These are phyloP conservation scores for Phthorimaea operculella DNA, from an alignment of 1,140 invertebrate species.

Conservation along the genomic window DNA sequence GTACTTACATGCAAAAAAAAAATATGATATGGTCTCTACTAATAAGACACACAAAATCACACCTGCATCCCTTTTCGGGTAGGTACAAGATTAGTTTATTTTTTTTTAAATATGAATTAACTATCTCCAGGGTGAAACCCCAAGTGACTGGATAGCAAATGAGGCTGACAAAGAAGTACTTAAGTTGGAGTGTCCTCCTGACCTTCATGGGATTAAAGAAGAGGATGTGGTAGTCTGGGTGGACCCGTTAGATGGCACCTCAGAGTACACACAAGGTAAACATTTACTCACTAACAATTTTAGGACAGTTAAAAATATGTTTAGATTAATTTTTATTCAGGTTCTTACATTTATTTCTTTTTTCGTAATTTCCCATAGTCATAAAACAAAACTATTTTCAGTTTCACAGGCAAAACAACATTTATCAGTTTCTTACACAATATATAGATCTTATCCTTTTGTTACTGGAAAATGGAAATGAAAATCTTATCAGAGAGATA, in stretches of 20 bases:
- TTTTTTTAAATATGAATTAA: neutral
- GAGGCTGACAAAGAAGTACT: conserved; percentile 79
- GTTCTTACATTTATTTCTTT: neutral
- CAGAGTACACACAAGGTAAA: conserved; percentile 87
- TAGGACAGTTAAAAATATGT: neutral
- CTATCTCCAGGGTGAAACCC: conserved; percentile 63
- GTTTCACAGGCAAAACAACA: no score
- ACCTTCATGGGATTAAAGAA: conserved; percentile 73
- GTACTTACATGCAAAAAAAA: no score
- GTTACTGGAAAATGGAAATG: no score
- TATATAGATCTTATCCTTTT: no score
- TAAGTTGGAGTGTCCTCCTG: conserved; percentile 74
- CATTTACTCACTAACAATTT: neutral
- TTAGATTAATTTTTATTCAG: neutral
- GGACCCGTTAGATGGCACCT: conserved; percentile 97
- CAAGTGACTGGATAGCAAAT: conserved; percentile 78
- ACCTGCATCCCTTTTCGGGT: no score
- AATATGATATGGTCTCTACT: no score
- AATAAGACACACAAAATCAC: no score
- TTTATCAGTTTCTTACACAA: no score
- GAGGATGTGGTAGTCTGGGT: conserved; percentile 94
- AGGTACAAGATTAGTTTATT: neutral
- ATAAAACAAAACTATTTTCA: no score
- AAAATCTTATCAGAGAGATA: no score
- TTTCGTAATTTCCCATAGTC: neutral